Percentiles rank a stretch among this genome's conserved stretches.
Evolutionary conservation across 2,797 vertebrate species (phyloP).

Genomic region (Coluber constrictor): DNA sequence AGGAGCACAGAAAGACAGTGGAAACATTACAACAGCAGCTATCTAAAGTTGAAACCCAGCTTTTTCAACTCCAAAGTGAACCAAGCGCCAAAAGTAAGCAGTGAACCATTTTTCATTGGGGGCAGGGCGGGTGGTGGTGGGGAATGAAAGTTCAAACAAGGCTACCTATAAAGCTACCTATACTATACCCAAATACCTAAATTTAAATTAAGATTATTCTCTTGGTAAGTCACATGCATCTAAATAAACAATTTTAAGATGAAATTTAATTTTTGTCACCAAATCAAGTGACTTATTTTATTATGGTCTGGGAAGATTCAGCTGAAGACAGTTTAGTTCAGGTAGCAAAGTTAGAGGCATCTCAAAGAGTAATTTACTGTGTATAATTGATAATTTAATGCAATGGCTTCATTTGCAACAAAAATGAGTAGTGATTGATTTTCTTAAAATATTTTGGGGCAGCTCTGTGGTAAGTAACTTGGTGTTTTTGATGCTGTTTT

Average conservation of each 20-base stretch:
- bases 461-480: neutral
- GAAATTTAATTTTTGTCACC: neutral
- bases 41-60: slow-evolving; percentile 84
- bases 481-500: neutral
- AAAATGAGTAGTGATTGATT: neutral
- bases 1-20: slow-evolving; percentile 86
- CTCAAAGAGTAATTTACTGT: neutral
- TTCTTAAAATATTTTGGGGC: neutral
- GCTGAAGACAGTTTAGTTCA: neutral
- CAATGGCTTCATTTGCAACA: neutral
- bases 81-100: slow-evolving; percentile 75
- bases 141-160: neutral
- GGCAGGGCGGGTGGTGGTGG: too few relatives aligned
- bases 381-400: neutral
- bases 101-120: neutral
- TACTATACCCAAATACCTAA: neutral
- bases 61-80: slow-evolving; percentile 86
- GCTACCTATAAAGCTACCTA: neutral
- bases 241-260: neutral
- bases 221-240: too few relatives aligned
- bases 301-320: neutral
- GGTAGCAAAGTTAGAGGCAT: neutral
- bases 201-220: neutral
- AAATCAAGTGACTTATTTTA: neutral
- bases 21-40: slow-evolving; percentile 91